A percentile compares a stretch with the other conserved stretches of the same genome.
These are phyloP conservation scores for Sceloporus undulatus DNA, from an alignment of 2,113 vertebrate species.

Conservation along the genomic window DNA sequence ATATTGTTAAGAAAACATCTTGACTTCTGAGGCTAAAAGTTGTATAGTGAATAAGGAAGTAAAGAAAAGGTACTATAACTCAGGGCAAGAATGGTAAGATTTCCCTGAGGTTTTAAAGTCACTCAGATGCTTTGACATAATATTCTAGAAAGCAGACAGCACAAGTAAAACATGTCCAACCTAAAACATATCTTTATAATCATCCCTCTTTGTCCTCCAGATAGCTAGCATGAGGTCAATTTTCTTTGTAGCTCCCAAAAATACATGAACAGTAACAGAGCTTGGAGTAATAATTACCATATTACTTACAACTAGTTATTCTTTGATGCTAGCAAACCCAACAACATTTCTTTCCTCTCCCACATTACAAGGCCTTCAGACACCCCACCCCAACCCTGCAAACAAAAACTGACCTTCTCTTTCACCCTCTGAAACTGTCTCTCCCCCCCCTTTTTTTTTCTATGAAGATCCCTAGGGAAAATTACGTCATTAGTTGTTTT, in stretches of 20 bases:
- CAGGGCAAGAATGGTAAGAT: neutral
- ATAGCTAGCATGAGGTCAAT: neutral
- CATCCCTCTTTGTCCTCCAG: neutral
- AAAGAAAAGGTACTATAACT: conserved; percentile 6
- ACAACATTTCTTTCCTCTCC: no score
- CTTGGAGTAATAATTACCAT: no score
- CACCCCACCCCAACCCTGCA: no score
- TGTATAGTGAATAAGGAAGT: neutral
- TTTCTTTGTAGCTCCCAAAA: neutral
- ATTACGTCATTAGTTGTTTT: no score
- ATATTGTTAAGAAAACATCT: conserved; percentile 31
- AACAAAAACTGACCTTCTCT: no score
- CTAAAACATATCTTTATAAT: neutral
- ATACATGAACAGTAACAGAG: neutral
- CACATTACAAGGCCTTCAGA: no score
- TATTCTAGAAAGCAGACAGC: conserved; percentile 11
- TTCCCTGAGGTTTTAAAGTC: conserved; percentile 15
- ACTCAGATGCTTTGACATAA: neutral
- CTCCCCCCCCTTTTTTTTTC: no score
- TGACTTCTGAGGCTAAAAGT: conserved; percentile 16
- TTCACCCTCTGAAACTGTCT: no score
- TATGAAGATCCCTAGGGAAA: no score
- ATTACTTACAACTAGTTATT: no score
- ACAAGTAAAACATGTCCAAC: neutral
- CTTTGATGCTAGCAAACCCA: no score